Evolutionary conservation across 2,113 vertebrate genomes (phyloP).

Genomic region (Pseudopodoces humilis): DNA sequence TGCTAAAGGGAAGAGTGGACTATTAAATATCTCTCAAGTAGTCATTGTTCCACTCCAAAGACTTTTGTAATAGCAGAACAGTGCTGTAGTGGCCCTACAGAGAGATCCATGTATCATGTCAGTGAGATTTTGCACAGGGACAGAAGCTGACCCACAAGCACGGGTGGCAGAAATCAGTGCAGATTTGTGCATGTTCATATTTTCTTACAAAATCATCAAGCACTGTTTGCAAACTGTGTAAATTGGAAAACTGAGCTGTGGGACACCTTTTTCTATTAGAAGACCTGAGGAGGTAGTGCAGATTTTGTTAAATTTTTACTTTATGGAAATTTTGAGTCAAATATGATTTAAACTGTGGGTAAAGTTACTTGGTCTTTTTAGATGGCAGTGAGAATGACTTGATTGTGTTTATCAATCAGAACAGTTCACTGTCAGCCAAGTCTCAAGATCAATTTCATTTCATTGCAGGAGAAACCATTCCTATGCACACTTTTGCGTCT

Average conservation of each 20-base stretch:
- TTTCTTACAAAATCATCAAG: not conserved
- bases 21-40: not conserved
- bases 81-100: not conserved
- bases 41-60: not conserved
- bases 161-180: not conserved
- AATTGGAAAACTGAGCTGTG: not conserved
- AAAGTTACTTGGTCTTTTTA: not conserved
- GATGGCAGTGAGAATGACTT: not conserved
- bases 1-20: not conserved
- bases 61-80: not conserved
- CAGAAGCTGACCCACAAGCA: not conserved
- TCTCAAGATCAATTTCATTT: not conserved
- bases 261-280: not conserved
- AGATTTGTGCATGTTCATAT: rapidly evolving
- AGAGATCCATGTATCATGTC: not conserved
- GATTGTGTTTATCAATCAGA: not conserved
- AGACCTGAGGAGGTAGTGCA: rapidly evolving
- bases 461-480: not conserved
- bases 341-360: not conserved
- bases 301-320: not conserved
- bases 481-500: not conserved
- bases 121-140: not conserved
- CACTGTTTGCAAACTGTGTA: not conserved
- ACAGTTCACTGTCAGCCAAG: not conserved
- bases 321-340: not conserved